Evolutionary conservation across 2,113 vertebrate genomes (phyloP), one percentile per base, ranked within the genome.

Genomic region (Ivindomyrus marchei): DNA sequence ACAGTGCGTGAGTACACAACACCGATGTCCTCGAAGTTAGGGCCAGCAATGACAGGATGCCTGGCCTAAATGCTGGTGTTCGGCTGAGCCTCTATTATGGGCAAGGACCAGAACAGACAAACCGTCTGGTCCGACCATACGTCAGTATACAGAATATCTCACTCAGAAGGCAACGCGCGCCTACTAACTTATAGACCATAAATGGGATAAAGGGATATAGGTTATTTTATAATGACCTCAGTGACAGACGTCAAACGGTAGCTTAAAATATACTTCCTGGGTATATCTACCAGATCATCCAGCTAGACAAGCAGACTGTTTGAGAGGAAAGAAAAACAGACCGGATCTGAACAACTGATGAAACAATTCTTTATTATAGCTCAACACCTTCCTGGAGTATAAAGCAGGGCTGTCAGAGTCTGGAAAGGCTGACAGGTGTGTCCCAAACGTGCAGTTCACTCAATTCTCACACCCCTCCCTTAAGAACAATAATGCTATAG

Each of bases 241-340:
- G 47, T 39, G 47, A 53, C 66, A 89, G 46, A 31, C 46, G 66
- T 39, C 47, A 80, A 31, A 27, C 31, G 1, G 27, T 27, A 24
- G 84, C 47, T 86, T 31, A 86, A 49, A 27, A 49, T 50, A 1
- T 24, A n/a, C 84, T 86, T 15, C 47, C 24, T 13, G 42, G 10
- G 24, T 47, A 49, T 4, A n/a, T 27, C 21, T n/a, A 49, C 84
- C 11, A 31, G 74, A 80, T 42, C 74, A 88, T 49, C 27, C 50
- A 89, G 31, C 31, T 13, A 84, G 4, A 83, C 49, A 80, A 89
- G 45, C 42, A 50, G n/a, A 17, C 70, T 53, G 52, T 80, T 77
- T 53, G 11, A 89, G 50, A 39, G 74, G 47, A 83, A 56, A 89
- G 74, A 31, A 50, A 50, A 89, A 42, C 45, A 77, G n/a, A 86